Base-by-base conservation (phyloP, 2,888 invertebrate species). In the Microplitis manilae region DNA sequence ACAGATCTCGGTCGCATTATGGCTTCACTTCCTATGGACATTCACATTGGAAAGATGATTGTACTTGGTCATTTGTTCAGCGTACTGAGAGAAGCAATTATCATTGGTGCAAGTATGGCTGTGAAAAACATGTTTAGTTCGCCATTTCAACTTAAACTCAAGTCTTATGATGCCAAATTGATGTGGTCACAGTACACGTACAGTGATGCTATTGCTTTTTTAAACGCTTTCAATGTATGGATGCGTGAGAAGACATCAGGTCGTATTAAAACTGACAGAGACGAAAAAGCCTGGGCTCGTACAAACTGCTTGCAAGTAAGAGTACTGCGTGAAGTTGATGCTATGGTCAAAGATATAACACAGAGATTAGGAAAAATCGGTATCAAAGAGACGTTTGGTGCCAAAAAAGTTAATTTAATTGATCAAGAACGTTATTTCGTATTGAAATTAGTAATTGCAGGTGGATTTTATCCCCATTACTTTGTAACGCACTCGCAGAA, bases 381-480 rank as follows among this genome's bases (percentile, higher is more conserved):
- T 73, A 93, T 97, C 67, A 92, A 91, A 65, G 90, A 92, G 64
- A 90, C 91, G 5, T 88, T 88, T 0, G 92, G 91, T 2, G 79
- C 83, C n/a, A 87, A 90, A n/a, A 89, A 88, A 69, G 88, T 90
- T 39, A 85, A 89, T 2, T 91, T 92, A 90, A 88, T 85, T 41
- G 87, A 91, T 17, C 87, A 90, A 0, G 93, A 94, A 83, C 92
- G 92, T 73, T 90, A 92, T 0, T 90, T 94, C 0, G 89, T 95
- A n/a, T 88, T 95, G 0, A 95, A 95, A 90, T 88, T 96, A 61
- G 92, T 95, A n/a, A 90, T 96, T 59, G 94, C 95, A 77, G 97
- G 96, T 1, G 97, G 98, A 1, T 97, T 97, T 90, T 98, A 97
- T 90, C 98, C 98, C 0, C 94, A 98, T 89, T 98, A 96, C 90